Evolutionary conservation across 2,888 invertebrate species (phyloP).

Genomic region (Pristionchus arcanus): DNA sequence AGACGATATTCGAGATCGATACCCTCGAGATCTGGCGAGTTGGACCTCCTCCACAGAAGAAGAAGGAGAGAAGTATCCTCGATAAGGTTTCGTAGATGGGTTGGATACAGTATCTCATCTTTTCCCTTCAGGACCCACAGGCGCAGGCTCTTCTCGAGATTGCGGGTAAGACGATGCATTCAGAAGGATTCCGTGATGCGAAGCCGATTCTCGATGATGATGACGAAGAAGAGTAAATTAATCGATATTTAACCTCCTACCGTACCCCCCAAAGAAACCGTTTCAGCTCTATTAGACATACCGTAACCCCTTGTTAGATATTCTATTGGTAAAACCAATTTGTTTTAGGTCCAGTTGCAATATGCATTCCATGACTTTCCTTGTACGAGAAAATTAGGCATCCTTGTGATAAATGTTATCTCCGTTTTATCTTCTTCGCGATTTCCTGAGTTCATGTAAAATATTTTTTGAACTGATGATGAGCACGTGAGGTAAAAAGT

Average conservation of each 20-base stretch:
- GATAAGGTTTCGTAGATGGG: conserved; percentile 61
- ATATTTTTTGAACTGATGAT: no score
- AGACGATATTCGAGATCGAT: conserved; percentile 41
- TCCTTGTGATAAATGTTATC: neutral
- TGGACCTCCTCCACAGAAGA: conserved; percentile 64
- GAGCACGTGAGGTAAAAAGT: no score
- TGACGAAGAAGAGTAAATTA: conserved; percentile 50
- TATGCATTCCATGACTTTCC: conserved; percentile 19
- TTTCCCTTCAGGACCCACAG: conserved; percentile 84
- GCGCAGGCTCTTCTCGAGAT: conserved; percentile 90
- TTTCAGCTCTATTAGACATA: neutral
- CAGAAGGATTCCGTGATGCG: conserved; percentile 86
- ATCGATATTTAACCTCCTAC: neutral
- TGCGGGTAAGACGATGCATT: conserved; percentile 88
- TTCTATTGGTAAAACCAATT: conserved; percentile 18
- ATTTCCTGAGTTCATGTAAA: neutral
- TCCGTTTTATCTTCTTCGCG: neutral
- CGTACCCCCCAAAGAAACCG: neutral
- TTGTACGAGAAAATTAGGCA: neutral
- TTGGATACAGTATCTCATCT: neutral
- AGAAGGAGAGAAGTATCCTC: conserved; percentile 66
- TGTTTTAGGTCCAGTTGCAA: conserved; percentile 32
- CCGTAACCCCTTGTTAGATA: neutral
- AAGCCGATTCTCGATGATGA: conserved; percentile 71
- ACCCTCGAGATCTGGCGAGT: conserved; percentile 67